Percentiles rank a stretch among this genome's conserved stretches.
phyloP scores from a whole-genome alignment of 1,140 invertebrate genomes.

The Tetragnatha versicolor region DNA sequence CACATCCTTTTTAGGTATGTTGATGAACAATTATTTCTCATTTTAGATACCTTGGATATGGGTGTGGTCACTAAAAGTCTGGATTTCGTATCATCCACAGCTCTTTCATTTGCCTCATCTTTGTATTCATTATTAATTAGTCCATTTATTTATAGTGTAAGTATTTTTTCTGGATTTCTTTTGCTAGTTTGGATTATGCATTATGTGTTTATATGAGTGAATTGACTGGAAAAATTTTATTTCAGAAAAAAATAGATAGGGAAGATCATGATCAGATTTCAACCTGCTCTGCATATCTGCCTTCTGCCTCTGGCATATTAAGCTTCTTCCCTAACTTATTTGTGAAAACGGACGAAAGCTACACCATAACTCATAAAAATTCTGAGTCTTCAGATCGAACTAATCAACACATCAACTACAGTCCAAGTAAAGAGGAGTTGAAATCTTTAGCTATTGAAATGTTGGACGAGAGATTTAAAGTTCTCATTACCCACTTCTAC shows the following conservation, averaged over 20 bases:
- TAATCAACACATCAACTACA: too few relatives aligned
- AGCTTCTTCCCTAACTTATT: conserved; percentile 1
- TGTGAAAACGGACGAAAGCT: not conserved
- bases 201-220: not conserved
- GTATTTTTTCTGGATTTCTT: not conserved
- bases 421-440: too few relatives aligned
- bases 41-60: too few relatives aligned
- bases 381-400: too few relatives aligned
- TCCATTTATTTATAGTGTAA: conserved; percentile 4
- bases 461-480: not conserved
- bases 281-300: too few relatives aligned
- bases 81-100: not conserved
- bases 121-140: conserved; percentile 5
- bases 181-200: not conserved
- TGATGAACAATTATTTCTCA: too few relatives aligned
- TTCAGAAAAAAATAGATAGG: not conserved
- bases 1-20: too few relatives aligned
- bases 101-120: not conserved
- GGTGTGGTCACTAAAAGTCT: too few relatives aligned
- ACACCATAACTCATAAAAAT: too few relatives aligned
- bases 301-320: too few relatives aligned
- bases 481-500: too few relatives aligned
- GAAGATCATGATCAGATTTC: not conserved
- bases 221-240: too few relatives aligned
- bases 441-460: not conserved